phyloP scores from a whole-genome alignment of 2,113 vertebrate genomes.

The Orycteropus afer region DNA sequence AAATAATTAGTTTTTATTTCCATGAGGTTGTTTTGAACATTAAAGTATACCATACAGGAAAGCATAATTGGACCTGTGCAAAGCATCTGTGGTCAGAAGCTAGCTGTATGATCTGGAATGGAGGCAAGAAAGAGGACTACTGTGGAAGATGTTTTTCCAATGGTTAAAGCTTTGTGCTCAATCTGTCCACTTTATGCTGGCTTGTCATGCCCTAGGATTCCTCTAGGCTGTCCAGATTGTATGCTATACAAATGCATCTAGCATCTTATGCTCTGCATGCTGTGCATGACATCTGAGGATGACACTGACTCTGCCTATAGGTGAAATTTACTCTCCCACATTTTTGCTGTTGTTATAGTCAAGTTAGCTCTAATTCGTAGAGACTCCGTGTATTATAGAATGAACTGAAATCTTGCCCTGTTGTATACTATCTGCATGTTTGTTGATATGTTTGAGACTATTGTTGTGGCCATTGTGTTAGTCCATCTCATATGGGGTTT shows the following conservation, averaged over 20 bases:
- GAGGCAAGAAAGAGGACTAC: not conserved
- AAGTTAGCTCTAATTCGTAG: not conserved
- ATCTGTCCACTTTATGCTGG: not conserved
- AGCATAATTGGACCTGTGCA: not conserved
- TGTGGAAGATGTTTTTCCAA: not conserved
- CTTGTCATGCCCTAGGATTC: not conserved
- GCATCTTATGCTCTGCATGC: too few species aligned
- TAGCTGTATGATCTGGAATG: not conserved
- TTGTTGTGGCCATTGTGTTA: not conserved
- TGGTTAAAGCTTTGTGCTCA: not conserved
- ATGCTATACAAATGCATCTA: not conserved
- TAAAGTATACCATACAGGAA: not conserved
- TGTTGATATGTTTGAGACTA: not conserved
- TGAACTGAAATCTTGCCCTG: not conserved
- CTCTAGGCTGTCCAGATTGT: not conserved
- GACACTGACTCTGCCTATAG: not conserved
- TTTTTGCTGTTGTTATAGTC: not conserved
- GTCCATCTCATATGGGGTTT: not conserved
- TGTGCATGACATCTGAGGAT: not conserved
- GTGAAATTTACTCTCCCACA: too few species aligned
- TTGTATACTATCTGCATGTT: not conserved
- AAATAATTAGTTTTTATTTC: constrained; percentile 3
- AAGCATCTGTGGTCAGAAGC: not conserved
- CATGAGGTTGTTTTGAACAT: not conserved
- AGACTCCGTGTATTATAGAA: not conserved